Conservation (phyloP, 2,888 invertebrate genomes). For the Rotaria socialis region DNA sequence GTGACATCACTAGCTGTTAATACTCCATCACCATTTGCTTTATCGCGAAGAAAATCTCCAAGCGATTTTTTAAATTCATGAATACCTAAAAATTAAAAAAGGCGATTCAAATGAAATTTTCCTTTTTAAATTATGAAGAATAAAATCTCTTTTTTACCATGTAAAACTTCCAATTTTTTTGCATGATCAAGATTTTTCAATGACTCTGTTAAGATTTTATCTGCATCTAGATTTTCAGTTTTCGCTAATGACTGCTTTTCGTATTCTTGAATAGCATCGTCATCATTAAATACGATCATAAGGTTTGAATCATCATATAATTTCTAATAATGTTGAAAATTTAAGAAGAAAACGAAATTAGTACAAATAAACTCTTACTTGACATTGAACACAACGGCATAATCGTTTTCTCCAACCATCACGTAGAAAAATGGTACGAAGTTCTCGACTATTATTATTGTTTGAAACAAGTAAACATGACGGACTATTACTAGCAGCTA, state of each 20-base stretch:
- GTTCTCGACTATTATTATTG: not conserved
- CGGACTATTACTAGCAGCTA: not conserved
- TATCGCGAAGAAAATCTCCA: constrained; percentile 12
- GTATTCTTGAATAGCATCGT: constrained; percentile 43
- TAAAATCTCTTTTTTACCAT: not conserved
- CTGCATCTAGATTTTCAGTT: constrained; percentile 23
- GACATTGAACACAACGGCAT: constrained; percentile 41
- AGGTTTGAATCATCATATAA: constrained; percentile 38
- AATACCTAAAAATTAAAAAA: not conserved
- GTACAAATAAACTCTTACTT: not conserved
- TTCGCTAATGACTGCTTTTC: constrained; percentile 38
- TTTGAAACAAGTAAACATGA: not conserved
- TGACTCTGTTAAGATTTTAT: constrained; percentile 7
- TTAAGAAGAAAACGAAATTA: not conserved
- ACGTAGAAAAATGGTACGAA: constrained; percentile 26
- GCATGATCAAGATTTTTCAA: constrained; percentile 23
- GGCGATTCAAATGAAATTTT: no score
- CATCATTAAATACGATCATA: constrained; percentile 21
- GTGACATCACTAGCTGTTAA: not conserved
- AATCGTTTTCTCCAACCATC: constrained; percentile 41
- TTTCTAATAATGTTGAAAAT: not conserved
- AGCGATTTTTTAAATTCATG: constrained; percentile 5
- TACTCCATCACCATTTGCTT: constrained; percentile 25
- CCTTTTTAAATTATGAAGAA: no score
- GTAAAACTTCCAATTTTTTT: constrained; percentile 26